Base-by-base conservation (phyloP, 2,113 vertebrate species). In the rabbit (Oryctolagus cuniculus) region DNA sequence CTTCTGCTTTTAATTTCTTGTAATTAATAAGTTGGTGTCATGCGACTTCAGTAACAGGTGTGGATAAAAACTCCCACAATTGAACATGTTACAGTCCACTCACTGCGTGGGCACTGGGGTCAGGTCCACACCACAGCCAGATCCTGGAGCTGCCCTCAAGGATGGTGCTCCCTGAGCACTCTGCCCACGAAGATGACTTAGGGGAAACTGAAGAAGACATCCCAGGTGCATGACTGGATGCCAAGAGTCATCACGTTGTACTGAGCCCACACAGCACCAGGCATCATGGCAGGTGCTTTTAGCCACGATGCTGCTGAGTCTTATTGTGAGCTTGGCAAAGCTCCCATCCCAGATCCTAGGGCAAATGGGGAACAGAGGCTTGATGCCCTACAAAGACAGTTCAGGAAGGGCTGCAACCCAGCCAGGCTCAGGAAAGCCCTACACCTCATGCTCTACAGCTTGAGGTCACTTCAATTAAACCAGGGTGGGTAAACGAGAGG, bases 191-290 rank as follows among this genome's bases (percentile, higher is more conserved):
- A 88, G 77, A 0, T 17, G 67, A 61, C 44, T 80, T 80, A 13
- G 66, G 31, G 27, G 49, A 61, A 64, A 51, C 13, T 34, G 21
- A 53, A 0, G 22, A 53, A 61, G n/a, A 80, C 38, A 31, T 13
- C 4, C 34, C 10, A 21, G 2, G 6, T 15, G 5, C 8, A 0
- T 16, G 64, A 49, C 5, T 6, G 36, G 38, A 44, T n/a, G 67
- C 27, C 31, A 70, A 58, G 2, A 51, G 51, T 12, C 0, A 15
- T 24, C 31, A 3, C 1, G 3, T 5, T 27, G 11, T 34, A 19
- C 0, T 2, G 38, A 84, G 82, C 6, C 64, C 49, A 27, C 27
- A 38, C 25, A 58, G 7, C n/a, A 61, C 22, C 25, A 75, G 10
- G 73, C 29, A 22, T 63, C 51, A 12, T 38, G 25, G 78, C 6